A percentile compares a stretch with the other conserved stretches of the same genome.
These are phyloP conservation scores for Rhyacophila evoluta DNA, from an alignment of 2,888 invertebrate species.

Conservation along the genomic window DNA sequence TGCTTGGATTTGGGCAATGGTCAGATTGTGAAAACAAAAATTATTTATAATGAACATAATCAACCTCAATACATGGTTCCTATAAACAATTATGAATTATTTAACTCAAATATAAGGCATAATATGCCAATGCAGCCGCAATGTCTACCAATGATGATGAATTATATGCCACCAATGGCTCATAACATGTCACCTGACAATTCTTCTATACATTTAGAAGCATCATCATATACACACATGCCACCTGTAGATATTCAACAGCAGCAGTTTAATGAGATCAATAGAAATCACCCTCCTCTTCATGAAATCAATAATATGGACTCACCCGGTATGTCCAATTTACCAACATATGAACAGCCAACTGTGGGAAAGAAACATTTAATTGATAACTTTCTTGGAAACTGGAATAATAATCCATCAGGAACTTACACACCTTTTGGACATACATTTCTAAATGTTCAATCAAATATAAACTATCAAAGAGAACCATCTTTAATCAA, in stretches of 20 bases:
- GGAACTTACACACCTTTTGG: constrained; percentile 75
- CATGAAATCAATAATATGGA: constrained; percentile 4
- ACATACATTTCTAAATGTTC: constrained; percentile 48
- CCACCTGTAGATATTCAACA: constrained; percentile 17
- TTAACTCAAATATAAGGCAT: constrained; percentile 57
- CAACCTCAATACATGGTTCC: constrained; percentile 65
- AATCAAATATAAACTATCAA: constrained; percentile 36
- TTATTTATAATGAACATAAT: constrained; percentile 67
- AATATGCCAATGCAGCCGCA: constrained; percentile 39
- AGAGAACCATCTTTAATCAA: constrained; percentile 4
- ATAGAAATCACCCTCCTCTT: background rate
- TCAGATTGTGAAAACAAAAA: constrained; percentile 61
- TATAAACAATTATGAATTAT: constrained; percentile 67
- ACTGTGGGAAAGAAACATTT: constrained; percentile 57
- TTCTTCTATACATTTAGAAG: background rate
- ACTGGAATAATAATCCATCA: constrained; percentile 72
- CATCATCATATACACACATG: constrained; percentile 13
- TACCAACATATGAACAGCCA: constrained; percentile 31
- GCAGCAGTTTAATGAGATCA: constrained; percentile 14
- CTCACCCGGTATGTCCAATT: background rate
- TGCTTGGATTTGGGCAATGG: constrained; percentile 67
- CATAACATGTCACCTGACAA: constrained; percentile 28
- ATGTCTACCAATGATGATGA: constrained; percentile 39
- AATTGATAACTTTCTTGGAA: constrained; percentile 73
- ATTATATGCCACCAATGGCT: constrained; percentile 31